Evolutionary conservation across 1,140 invertebrate species (phyloP).

Genomic region (Nephila pilipes): DNA sequence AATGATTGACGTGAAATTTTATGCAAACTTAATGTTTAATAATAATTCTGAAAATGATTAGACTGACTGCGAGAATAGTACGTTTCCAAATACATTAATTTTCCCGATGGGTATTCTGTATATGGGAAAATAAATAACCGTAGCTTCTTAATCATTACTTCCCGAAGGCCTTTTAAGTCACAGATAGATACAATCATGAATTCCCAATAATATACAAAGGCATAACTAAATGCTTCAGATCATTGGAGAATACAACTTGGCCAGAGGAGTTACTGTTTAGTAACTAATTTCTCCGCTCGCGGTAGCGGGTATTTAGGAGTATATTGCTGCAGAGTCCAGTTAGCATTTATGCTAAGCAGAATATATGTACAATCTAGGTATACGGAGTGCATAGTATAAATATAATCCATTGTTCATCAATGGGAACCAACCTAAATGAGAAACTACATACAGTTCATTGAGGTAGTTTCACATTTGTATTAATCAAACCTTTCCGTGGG

Average conservation of each 20-base stretch:
- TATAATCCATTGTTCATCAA: neutral
- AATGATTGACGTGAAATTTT: no score
- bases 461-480: neutral
- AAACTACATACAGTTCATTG: neutral
- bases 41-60: no score
- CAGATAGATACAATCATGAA: neutral
- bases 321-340: neutral
- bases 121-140: no score
- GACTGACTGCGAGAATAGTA: no score
- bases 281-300: neutral
- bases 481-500: neutral
- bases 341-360: neutral
- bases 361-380: neutral
- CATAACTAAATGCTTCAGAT: neutral
- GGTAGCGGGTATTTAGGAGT: neutral
- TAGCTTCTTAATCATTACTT: conserved; percentile 8
- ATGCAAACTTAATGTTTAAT: no score
- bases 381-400: neutral
- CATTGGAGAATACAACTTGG: neutral
- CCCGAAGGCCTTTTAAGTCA: neutral
- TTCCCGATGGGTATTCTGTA: no score
- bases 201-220: neutral
- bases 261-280: neutral
- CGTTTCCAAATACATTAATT: no score
- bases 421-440: neutral